Conservation (phyloP, 2,797 vertebrate species). For the Cephalopachus bancanus region DNA sequence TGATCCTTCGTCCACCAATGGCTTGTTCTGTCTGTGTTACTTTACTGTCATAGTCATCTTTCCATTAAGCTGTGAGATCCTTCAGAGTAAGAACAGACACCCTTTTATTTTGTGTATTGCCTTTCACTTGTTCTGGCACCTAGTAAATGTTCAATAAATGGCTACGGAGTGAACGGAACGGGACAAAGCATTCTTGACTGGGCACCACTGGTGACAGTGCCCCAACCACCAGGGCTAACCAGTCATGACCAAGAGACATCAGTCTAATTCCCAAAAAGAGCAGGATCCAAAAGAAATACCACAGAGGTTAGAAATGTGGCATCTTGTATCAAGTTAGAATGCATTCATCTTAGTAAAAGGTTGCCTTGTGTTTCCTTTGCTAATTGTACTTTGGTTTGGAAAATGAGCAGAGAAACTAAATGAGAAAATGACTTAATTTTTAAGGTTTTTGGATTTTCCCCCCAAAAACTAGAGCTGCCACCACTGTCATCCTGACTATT, state of each 20-base stretch:
- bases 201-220: not conserved
- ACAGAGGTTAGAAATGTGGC: not conserved
- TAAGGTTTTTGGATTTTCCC: not conserved
- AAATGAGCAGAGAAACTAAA: constrained; percentile 42
- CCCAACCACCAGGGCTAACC: not conserved
- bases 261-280: not conserved
- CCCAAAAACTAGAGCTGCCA: constrained; percentile 39
- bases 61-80: not conserved
- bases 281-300: not conserved
- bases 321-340: constrained; percentile 3
- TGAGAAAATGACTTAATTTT: constrained; percentile 6
- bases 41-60: not conserved
- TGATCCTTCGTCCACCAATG: not conserved
- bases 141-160: not conserved
- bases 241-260: not conserved
- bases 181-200: not conserved
- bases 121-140: not conserved
- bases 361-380: not conserved
- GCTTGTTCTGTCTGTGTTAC: not conserved
- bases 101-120: not conserved
- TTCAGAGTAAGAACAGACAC: not conserved
- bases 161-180: not conserved
- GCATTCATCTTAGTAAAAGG: not conserved
- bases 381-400: not conserved
- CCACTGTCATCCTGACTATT: constrained; percentile 59